Base-by-base conservation (phyloP, 2,797 vertebrate species). In the Acipenser ruthenus region DNA sequence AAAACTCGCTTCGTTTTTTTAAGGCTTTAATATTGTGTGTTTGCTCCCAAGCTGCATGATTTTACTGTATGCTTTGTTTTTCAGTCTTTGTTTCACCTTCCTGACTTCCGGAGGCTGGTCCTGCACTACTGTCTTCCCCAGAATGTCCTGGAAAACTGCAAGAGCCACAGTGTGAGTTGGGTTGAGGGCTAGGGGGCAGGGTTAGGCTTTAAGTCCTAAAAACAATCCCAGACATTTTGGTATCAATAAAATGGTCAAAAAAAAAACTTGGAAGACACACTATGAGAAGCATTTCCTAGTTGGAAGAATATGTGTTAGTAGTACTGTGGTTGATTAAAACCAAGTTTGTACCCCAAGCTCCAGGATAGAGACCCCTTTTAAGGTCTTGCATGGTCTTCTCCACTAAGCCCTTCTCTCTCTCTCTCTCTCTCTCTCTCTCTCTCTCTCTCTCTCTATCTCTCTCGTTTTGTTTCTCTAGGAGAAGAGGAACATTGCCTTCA, bases 61-160 rank as follows among this genome's bases (percentile, higher is more conserved):
- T 55, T n/a, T 55, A n/a, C 9, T 55, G 52, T 55, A 55, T 60
- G 71, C 64, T 11, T 37, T 37, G 23, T 3, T 37, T 86, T 83
- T 63, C 80, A 99, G 96, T 99, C 96, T 11, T 85, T 99, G 56
- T 99, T 98, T 81, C 95, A 98, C 76, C 82, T 99, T 79, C 92
- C 93, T 1, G 92, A 93, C 65, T 98, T 98, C 77, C 91, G 93
- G 75, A 92, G 91, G 60, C 88, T 98, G 67, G 94, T 99, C 66
- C 93, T 97, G 71, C 92, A 90, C 77, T 98, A 95, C 77, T 89
- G 84, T 50, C 85, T 95, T 68, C 92, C 95, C 0, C 90, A 92
- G 67, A 85, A 76, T 0, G 63, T 93, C 0, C 86, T 95, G 73
- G 93, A 95, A 76, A 93, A 79, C 70, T 94, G 91, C 71, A 85